phyloP scores from a whole-genome alignment of 2,113 vertebrate species.

The Phycodurus eques region DNA sequence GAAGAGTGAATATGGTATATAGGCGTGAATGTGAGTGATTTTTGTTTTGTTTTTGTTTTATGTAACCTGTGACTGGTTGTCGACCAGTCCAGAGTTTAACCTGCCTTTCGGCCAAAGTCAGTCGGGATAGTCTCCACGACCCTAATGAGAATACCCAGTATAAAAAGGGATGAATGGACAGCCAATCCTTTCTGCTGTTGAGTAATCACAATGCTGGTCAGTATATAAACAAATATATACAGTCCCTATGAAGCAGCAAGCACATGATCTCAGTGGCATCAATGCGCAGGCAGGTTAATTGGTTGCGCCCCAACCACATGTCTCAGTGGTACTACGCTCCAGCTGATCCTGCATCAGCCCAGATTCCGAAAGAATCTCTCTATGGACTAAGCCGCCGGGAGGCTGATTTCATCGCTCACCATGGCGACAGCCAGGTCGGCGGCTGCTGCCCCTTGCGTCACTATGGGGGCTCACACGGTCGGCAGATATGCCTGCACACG shows the following conservation, averaged over 20 bases:
- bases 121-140: too few species aligned
- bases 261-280: neutral
- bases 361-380: constrained; percentile 15
- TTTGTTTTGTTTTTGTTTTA: too few species aligned
- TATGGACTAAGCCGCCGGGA: constrained; percentile 31
- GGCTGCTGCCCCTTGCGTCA: constrained; percentile 59
- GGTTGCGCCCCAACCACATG: constrained; percentile 6
- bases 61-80: too few species aligned
- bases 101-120: too few species aligned
- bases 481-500: constrained; percentile 51
- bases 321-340: constrained; percentile 36
- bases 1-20: too few species aligned
- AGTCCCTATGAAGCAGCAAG: constrained; percentile 9
- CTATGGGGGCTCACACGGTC: constrained; percentile 46
- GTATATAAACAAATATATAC: constrained; percentile 5
- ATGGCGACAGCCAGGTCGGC: constrained; percentile 40
- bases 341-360: constrained; percentile 54
- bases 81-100: too few species aligned
- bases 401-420: constrained; percentile 54
- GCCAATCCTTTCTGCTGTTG: neutral
- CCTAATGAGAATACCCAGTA: too few species aligned
- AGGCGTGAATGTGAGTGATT: too few species aligned
- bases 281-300: constrained; percentile 12
- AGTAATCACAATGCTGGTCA: neutral
- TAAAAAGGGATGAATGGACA: neutral